Evolutionary conservation across 2,888 invertebrate genomes (phyloP).

Genomic region (Scaptomyza polygonia): DNA sequence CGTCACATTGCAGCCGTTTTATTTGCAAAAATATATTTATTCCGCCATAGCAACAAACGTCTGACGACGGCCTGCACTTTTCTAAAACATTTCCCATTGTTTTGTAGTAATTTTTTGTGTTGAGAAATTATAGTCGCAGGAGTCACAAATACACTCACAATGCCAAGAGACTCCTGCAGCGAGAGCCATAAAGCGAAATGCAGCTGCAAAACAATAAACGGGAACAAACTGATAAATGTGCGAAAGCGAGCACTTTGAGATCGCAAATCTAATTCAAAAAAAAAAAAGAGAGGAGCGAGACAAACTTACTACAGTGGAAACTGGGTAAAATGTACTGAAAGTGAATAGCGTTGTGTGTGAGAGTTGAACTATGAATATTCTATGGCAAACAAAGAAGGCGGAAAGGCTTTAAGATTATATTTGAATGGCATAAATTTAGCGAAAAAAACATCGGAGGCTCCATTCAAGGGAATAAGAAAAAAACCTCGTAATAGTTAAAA

Average conservation of each 20-base stretch:
- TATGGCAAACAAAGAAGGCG: too few relatives aligned
- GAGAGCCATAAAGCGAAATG: constrained; percentile 7
- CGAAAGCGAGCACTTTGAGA: constrained; percentile 7
- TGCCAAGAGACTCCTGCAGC: constrained; percentile 4
- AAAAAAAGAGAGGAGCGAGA: neutral
- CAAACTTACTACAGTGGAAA: too few relatives aligned
- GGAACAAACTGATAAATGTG: constrained; percentile 38
- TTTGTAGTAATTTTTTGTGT: constrained; percentile 1
- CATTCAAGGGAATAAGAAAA: too few relatives aligned
- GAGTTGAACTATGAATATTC: neutral
- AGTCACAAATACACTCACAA: neutral
- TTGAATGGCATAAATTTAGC: too few relatives aligned
- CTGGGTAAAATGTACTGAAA: neutral
- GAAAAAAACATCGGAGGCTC: too few relatives aligned
- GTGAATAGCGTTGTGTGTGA: neutral
- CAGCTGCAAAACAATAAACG: constrained; percentile 21
- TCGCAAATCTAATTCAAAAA: too few relatives aligned
- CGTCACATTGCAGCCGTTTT: constrained; percentile 77
- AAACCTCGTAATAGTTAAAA: too few relatives aligned
- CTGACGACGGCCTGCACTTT: constrained; percentile 13
- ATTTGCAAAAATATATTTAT: constrained; percentile 69
- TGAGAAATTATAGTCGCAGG: constrained; percentile 12
- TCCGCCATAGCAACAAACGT: constrained; percentile 37
- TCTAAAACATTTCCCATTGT: constrained; percentile 29
- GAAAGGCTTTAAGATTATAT: too few relatives aligned